Evolutionary conservation across 30 jellyfish, hydroid and myxozoan genomes (phyloP).

Genomic region (Cassiopea xamachana): DNA sequence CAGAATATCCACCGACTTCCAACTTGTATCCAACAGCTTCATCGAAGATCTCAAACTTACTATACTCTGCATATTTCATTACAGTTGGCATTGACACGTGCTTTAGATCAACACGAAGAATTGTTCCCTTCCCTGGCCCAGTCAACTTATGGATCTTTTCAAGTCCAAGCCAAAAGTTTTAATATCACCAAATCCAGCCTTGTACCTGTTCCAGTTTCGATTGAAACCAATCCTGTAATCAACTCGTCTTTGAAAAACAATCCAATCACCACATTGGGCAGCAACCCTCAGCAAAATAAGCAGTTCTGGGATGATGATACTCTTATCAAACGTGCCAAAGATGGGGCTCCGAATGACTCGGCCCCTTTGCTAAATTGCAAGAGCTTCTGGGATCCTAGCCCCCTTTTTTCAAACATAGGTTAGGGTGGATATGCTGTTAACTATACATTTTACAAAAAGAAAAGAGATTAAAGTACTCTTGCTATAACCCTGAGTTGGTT

Average conservation of each 20-base stretch:
- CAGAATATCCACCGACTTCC: constrained; percentile 21
- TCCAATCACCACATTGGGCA: constrained; percentile 69
- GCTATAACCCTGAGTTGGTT: too few relatives aligned
- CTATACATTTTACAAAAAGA: too few relatives aligned
- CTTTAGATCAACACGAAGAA: constrained; percentile 27
- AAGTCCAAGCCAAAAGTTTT: constrained; percentile 42
- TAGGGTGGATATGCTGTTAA: too few relatives aligned
- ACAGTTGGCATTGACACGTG: constrained; percentile 8
- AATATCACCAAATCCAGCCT: constrained; percentile 35
- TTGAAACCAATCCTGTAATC: constrained; percentile 17
- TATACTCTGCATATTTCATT: constrained; percentile 39
- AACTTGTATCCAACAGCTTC: constrained; percentile 35
- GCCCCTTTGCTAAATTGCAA: too few relatives aligned
- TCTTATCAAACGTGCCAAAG: too few relatives aligned
- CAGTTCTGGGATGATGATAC: too few relatives aligned
- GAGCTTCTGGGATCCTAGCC: too few relatives aligned
- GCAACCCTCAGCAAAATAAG: too few relatives aligned
- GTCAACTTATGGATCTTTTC: too few relatives aligned
- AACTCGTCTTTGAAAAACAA: constrained; percentile 54
- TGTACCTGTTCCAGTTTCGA: constrained; percentile 51
- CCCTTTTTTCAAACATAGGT: too few relatives aligned
- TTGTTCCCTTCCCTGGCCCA: constrained; percentile 10
- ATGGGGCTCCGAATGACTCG: too few relatives aligned
- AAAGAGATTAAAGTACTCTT: too few relatives aligned
- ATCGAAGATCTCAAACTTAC: constrained; percentile 14